phyloP scores from a whole-genome alignment of 2,113 vertebrate genomes.

The Oreotragus oreotragus region DNA sequence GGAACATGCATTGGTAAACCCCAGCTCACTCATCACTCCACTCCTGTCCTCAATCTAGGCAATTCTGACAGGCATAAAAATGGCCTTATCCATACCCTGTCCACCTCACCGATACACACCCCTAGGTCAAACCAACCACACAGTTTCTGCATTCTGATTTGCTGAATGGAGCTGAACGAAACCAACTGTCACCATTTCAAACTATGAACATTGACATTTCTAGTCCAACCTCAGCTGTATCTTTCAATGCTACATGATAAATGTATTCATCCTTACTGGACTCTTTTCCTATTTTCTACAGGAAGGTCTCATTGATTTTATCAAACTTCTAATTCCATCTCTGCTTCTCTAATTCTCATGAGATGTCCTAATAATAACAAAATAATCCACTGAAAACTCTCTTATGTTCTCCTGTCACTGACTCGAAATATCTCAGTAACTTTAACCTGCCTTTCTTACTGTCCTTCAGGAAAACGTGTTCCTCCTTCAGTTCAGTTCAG shows the following conservation, averaged over 20 bases:
- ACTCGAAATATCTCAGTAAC: neutral
- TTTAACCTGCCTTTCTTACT: neutral
- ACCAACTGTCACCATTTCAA: neutral
- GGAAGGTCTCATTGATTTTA: neutral
- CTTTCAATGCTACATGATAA: neutral
- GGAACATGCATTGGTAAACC: neutral
- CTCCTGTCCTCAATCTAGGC: neutral
- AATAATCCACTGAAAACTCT: neutral
- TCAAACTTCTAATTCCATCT: neutral
- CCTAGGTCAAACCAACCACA: neutral
- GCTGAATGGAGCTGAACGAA: neutral
- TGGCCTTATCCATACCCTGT: neutral
- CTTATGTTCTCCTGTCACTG: neutral
- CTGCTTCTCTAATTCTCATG: neutral
- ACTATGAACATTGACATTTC: neutral
- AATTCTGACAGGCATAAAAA: neutral
- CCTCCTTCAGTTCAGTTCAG: neutral
- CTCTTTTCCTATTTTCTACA: neutral
- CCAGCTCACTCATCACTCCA: neutral
- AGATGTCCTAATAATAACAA: neutral
- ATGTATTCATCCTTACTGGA: neutral
- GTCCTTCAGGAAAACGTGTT: neutral
- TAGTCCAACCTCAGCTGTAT: neutral
- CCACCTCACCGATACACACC: neutral
- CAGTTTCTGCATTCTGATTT: neutral